Evolutionary conservation across 1,140 invertebrate species (phyloP), one percentile per base, ranked within the genome.

Genomic region (Monomorium pharaonis): DNA sequence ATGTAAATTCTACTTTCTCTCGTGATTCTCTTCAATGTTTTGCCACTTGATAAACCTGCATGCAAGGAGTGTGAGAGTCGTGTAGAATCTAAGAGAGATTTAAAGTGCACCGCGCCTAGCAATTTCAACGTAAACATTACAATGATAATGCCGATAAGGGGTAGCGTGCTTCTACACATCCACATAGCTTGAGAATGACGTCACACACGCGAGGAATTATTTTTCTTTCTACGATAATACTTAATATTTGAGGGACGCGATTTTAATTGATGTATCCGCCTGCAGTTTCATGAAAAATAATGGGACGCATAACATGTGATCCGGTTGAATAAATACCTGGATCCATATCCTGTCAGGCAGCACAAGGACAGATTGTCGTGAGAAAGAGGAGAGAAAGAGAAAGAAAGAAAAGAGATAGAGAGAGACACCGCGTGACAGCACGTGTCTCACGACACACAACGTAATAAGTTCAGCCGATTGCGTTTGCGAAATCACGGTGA

Each of bases 271-370:
- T n/a, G 18, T 14, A 37, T 42, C 3, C 21, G 6, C 14, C 30
- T 2, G n/a, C 3, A 56, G 21, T 9, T 62, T 67, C 47, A 51
- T 67, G 30, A 14, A 78, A 78, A 51, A 37, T n/a, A n/a, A n/a
- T 3, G 18, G 21, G 30, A 44, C 3, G 3, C 3, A n/a, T 21
- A 21, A 49, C n/a, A n/a, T 3, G 14, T 14, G 44, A 56, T 49
- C 49, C 56, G 0, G 21, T 67, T 14, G 9, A 24, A 5, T 27
- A 85, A 90, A 88, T 94, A 94, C 92, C 93, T 94, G 93, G 88
- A 86, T 94, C 93, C 93, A 94, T 93, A 33, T 92, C 80, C 70
- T 89, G 84, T 33, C 86, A 87, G 21, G 86, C 88, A 65, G 93
- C 92, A 83, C 75, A 69, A 85, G 70, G 16, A 76, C 33, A 81